These are phyloP conservation scores for Bubo scandiacus DNA, from an alignment of 2,113 vertebrate genomes.

Conservation along the genomic window DNA sequence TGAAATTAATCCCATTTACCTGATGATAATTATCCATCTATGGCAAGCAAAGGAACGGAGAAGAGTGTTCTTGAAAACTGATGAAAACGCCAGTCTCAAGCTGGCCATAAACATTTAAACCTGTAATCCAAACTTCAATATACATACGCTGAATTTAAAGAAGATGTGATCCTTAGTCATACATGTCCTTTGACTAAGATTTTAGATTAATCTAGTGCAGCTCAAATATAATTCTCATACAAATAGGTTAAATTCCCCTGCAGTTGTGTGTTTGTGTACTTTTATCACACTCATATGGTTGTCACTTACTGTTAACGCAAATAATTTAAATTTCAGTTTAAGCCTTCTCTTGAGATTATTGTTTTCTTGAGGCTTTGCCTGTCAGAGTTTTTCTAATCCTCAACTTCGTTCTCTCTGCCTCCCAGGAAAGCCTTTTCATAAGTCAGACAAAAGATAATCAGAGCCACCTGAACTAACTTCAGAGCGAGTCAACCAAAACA, in stretches of 20 bases:
- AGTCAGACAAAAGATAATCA: not conserved
- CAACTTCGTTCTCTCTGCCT: not conserved
- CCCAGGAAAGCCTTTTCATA: not conserved
- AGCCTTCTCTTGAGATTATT: not conserved
- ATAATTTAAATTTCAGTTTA: not conserved
- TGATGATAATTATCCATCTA: not conserved
- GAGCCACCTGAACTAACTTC: slow-evolving; percentile 8
- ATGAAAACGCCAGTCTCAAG: not conserved
- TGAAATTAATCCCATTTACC: not conserved
- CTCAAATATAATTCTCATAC: not conserved
- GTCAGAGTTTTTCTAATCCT: not conserved
- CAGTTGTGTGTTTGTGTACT: not conserved
- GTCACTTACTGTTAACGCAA: not conserved
- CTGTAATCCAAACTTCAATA: not conserved
- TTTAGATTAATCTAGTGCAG: not conserved
- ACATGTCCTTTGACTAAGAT: not conserved
- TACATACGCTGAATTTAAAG: not conserved
- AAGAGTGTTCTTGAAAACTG: not conserved
- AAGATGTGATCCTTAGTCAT: not conserved
- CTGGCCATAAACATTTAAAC: not conserved
- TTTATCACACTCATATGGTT: not conserved
- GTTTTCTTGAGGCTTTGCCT: not conserved
- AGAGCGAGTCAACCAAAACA: not conserved
- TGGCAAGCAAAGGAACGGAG: not conserved
- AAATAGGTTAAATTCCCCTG: not conserved